Conservation (phyloP, 64 coral and sea anemone species). For the Pocillopora verrucosa region DNA sequence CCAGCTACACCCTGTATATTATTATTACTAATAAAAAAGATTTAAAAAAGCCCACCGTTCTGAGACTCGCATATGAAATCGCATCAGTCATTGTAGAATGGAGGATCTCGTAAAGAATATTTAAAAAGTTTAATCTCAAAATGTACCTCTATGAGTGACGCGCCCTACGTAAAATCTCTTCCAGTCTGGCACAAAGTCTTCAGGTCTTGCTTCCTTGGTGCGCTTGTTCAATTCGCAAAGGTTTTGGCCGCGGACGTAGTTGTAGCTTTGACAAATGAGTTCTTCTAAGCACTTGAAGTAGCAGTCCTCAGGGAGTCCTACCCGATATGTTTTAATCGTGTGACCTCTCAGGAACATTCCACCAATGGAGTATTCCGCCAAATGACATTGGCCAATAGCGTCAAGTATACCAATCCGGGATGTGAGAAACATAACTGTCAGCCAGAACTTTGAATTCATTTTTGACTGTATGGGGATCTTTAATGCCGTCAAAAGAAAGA, state of each 20-base stretch:
- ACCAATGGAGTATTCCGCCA: background rate
- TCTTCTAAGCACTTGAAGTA: background rate
- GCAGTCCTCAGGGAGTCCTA: background rate
- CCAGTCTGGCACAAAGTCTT: background rate
- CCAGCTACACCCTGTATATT: too few relatives aligned
- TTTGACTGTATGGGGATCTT: background rate
- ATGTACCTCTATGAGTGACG: background rate
- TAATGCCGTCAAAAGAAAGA: too few relatives aligned
- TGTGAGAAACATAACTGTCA: background rate
- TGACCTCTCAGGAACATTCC: slow-evolving; percentile 6
- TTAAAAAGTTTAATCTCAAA: background rate
- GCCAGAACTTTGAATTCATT: background rate
- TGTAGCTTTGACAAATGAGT: background rate
- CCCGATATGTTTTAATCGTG: background rate
- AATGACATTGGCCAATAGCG: background rate
- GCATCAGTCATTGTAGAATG: too few relatives aligned
- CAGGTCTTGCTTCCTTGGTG: slow-evolving; percentile 13
- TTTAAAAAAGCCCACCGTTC: too few relatives aligned
- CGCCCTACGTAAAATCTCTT: background rate
- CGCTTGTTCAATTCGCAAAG: background rate
- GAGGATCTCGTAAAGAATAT: too few relatives aligned
- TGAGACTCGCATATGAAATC: too few relatives aligned
- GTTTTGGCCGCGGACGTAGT: background rate
- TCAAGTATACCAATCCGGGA: background rate
- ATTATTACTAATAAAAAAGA: too few relatives aligned